Conservation (phyloP, 1,140 invertebrate species). For the Trissolcus basalis region DNA sequence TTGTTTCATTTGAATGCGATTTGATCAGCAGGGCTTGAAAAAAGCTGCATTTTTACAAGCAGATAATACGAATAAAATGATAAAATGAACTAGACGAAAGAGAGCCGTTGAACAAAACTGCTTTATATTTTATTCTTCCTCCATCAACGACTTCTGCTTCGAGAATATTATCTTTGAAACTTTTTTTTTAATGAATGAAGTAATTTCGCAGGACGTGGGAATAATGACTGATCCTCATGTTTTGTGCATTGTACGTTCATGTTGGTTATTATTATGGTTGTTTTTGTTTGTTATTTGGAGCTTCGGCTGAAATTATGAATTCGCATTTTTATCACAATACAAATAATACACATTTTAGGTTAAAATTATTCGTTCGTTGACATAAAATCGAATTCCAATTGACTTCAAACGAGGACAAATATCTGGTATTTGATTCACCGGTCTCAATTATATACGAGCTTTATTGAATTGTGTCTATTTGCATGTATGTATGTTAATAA, state of each 20-base stretch:
- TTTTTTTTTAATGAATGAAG: conserved; percentile 47
- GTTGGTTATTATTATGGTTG: too few relatives aligned
- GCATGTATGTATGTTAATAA: conserved; percentile 35
- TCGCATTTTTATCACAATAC: too few relatives aligned
- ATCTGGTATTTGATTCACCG: not conserved
- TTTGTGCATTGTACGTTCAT: too few relatives aligned
- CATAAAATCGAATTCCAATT: conserved; percentile 2
- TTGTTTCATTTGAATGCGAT: conserved; percentile 15
- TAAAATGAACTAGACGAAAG: conserved; percentile 28
- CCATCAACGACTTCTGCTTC: conserved; percentile 28
- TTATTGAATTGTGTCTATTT: conserved; percentile 31
- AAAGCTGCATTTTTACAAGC: conserved; percentile 32
- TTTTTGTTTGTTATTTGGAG: too few relatives aligned
- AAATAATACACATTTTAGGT: too few relatives aligned
- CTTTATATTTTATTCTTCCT: conserved; percentile 46
- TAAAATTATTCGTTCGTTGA: not conserved
- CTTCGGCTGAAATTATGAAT: too few relatives aligned
- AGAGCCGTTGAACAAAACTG: conserved; percentile 33
- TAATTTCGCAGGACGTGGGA: conserved; percentile 23
- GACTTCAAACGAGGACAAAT: not conserved
- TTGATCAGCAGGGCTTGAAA: conserved; percentile 10
- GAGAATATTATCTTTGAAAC: conserved; percentile 44
- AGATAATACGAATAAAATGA: conserved; percentile 36
- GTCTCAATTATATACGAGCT: conserved; percentile 16
- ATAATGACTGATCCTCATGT: conserved; percentile 3